Evolutionary conservation across 2,888 invertebrate genomes (phyloP).

Genomic region (Pediacus dermestoides): DNA sequence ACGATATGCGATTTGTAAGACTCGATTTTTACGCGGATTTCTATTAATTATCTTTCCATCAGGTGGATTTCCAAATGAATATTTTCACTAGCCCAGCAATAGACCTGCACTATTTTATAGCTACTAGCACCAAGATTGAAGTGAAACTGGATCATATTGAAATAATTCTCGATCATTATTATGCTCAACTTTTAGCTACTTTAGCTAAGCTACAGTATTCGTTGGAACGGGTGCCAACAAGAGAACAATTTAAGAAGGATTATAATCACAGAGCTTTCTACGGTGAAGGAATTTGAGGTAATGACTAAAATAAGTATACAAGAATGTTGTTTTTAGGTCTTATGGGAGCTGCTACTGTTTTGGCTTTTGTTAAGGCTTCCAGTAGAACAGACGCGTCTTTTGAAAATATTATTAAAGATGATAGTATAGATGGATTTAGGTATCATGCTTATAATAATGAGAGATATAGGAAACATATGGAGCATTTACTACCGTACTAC

Average conservation of each 20-base stretch:
- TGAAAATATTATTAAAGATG: conserved; percentile 37
- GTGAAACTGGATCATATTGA: conserved; percentile 37
- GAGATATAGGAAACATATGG: conserved; percentile 36
- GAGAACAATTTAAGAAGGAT: conserved; percentile 38
- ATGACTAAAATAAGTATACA: not conserved
- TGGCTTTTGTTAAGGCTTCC: conserved; percentile 40
- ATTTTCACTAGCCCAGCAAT: conserved; percentile 48
- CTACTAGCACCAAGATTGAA: conserved; percentile 45
- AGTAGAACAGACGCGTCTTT: conserved; percentile 39
- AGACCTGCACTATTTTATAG: conserved; percentile 50
- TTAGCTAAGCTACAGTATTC: conserved; percentile 37
- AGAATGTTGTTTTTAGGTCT: conserved; percentile 28
- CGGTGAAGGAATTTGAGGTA: conserved; percentile 31
- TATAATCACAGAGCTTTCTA: conserved; percentile 39
- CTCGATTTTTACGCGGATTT: conserved; percentile 2
- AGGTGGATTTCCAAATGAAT: conserved; percentile 53
- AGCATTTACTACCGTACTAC: conserved; percentile 39
- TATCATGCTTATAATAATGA: conserved; percentile 42
- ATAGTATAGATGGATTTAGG: conserved; percentile 36
- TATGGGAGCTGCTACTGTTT: conserved; percentile 38
- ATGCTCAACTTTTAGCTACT: conserved; percentile 35
- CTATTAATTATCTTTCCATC: conserved; percentile 24
- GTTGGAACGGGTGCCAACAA: conserved; percentile 38
- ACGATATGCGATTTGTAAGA: conserved; percentile 44
- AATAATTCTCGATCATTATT: conserved; percentile 40